Percentiles rank a stretch among this genome's conserved stretches.
Conservation (phyloP, 2,113 vertebrate genomes). For the Lepus timidus region DNA sequence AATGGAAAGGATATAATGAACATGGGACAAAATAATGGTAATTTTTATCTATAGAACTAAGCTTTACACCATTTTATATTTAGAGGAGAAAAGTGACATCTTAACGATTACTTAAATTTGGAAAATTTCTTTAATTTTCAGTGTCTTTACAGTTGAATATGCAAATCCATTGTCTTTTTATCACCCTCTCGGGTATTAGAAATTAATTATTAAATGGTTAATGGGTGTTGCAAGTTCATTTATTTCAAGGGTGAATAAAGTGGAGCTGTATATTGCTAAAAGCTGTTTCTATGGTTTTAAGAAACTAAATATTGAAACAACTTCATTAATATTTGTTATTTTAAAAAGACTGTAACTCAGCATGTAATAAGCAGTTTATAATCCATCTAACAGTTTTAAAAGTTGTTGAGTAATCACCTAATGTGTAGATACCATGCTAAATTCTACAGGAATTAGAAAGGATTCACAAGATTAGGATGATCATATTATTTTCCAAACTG, state of each 20-base stretch:
- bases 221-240: slow-evolving; percentile 41
- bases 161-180: slow-evolving; percentile 11
- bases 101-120: not conserved
- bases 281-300: slow-evolving; percentile 20
- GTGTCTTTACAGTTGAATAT: not conserved
- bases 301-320: slow-evolving; percentile 41
- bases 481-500: not conserved
- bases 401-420: not conserved
- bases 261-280: not conserved
- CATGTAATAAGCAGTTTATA: slow-evolving; percentile 5
- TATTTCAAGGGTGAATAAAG: slow-evolving; percentile 40
- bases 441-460: not conserved
- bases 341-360: not conserved
- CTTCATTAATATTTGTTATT: slow-evolving; percentile 13
- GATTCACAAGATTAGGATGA: not conserved
- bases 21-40: not conserved
- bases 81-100: slow-evolving; percentile 38
- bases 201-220: slow-evolving; percentile 23
- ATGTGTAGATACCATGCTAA: not conserved
- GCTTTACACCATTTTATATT: slow-evolving; percentile 44
- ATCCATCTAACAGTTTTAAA: not conserved
- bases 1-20: slow-evolving; percentile 26
- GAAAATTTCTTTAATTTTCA: not conserved
- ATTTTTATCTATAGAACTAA: not conserved
- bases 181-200: not conserved